These are phyloP conservation scores for Telmatochromis sp. DNA, from an alignment of 2,113 vertebrate genomes.

Conservation along the genomic window DNA sequence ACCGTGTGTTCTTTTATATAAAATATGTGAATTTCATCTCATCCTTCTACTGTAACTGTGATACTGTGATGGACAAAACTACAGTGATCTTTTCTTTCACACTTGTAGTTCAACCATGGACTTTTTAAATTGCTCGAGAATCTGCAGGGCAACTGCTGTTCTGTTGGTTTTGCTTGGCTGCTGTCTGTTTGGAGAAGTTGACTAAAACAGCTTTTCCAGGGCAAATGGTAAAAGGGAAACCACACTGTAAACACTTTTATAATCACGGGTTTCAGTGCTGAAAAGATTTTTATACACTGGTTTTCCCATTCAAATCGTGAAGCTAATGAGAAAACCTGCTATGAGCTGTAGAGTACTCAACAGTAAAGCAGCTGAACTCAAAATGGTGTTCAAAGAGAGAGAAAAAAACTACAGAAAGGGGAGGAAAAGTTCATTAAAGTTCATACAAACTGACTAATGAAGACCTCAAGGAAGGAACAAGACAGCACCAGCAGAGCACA, in stretches of 20 bases:
- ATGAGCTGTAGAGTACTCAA: neutral
- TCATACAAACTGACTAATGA: constrained; percentile 19
- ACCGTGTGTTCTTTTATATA: constrained; percentile 7
- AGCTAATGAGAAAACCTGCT: neutral
- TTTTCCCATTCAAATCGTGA: constrained; percentile 11
- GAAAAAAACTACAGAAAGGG: neutral
- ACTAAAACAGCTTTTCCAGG: neutral
- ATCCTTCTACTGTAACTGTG: constrained; percentile 44
- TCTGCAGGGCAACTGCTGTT: neutral
- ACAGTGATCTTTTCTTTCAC: constrained; percentile 10
- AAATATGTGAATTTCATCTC: constrained; percentile 28
- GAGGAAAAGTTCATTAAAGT: neutral
- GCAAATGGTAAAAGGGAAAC: constrained; percentile 2
- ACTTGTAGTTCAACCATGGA: constrained; percentile 7
- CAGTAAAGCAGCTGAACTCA: neutral
- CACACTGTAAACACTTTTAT: constrained; percentile 32
- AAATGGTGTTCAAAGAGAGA: neutral
- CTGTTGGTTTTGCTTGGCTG: constrained; percentile 8
- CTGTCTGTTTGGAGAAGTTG: constrained; percentile 1
- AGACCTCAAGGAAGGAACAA: constrained; percentile 42
- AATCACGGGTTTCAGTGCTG: constrained; percentile 4
- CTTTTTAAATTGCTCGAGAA: constrained; percentile 1
- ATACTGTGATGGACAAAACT: constrained; percentile 50
- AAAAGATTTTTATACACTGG: constrained; percentile 37
- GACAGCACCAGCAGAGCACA: constrained; percentile 51